Conservation (phyloP, 1,140 invertebrate species). For the Dinoponera quadriceps region DNA sequence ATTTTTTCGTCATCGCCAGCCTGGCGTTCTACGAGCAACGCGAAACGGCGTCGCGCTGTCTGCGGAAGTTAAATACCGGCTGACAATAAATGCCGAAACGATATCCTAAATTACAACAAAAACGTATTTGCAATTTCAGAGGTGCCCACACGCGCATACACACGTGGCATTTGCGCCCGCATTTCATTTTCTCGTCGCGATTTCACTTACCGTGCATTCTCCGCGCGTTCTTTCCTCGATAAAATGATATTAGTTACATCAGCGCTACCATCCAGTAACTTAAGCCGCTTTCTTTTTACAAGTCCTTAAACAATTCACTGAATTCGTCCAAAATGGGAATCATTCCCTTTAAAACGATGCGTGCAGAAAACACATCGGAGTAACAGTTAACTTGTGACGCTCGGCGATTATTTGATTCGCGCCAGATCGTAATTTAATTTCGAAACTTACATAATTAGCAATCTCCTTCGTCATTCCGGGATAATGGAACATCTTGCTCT, state of each 20-base stretch:
- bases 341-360: too few relatives aligned
- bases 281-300: too few relatives aligned
- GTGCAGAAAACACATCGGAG: not conserved
- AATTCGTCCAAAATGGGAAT: too few relatives aligned
- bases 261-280: too few relatives aligned
- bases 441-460: slow-evolving; percentile 42
- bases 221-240: not conserved
- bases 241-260: slow-evolving; percentile 1
- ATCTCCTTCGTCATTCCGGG: slow-evolving; percentile 16
- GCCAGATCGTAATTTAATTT: slow-evolving; percentile 16
- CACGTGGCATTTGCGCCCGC: too few relatives aligned
- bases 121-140: not conserved
- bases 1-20: slow-evolving; percentile 42
- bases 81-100: slow-evolving; percentile 11
- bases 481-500: slow-evolving; percentile 47
- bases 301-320: too few relatives aligned
- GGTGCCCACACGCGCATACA: too few relatives aligned
- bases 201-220: too few relatives aligned
- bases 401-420: not conserved
- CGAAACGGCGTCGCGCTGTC: slow-evolving; percentile 18
- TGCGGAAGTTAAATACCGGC: slow-evolving; percentile 1
- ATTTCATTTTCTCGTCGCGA: too few relatives aligned
- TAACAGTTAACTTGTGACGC: not conserved
- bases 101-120: not conserved
- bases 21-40: not conserved